A percentile compares a stretch with the other conserved stretches of the same genome.
Evolutionary conservation across 2,888 invertebrate genomes (phyloP).

Genomic region (Epinotia demarniana): DNA sequence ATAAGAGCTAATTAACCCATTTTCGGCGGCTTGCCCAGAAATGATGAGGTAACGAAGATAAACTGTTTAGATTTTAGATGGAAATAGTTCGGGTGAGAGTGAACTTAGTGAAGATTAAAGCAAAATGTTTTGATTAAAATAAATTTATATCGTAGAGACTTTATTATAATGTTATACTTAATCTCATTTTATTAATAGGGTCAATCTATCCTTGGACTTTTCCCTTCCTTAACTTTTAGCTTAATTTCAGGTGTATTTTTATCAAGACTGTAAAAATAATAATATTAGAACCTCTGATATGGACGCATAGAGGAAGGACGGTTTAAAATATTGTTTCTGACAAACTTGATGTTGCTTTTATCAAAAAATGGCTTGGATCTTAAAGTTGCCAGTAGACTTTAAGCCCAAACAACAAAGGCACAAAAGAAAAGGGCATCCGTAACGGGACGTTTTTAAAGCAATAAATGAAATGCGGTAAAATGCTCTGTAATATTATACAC

Average conservation of each 20-base stretch:
- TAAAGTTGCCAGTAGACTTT: too few species aligned
- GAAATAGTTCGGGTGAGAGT: conserved; percentile 30
- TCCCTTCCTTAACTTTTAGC: background rate
- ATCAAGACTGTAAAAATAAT: background rate
- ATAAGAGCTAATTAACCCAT: conserved; percentile 46
- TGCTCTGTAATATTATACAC: too few species aligned
- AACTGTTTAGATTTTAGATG: conserved; percentile 22
- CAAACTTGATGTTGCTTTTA: background rate
- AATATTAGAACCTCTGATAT: background rate
- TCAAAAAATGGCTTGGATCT: too few species aligned
- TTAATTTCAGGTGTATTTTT: background rate
- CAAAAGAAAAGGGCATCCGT: too few species aligned
- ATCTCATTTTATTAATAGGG: background rate
- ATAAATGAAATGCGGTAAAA: too few species aligned
- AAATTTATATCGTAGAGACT: background rate
- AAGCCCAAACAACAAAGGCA: too few species aligned
- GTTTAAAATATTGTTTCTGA: background rate
- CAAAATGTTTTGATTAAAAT: conserved; percentile 6
- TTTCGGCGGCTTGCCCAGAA: conserved; percentile 48
- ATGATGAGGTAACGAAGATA: conserved; percentile 48
- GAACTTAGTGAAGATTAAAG: background rate
- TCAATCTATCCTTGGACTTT: background rate
- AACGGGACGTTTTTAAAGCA: too few species aligned
- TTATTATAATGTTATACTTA: background rate
- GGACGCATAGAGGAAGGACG: background rate